These are phyloP conservation scores for Axinella damicornis DNA, from an alignment of 37 sponge, comb jelly and placozoan species.

Conservation along the genomic window DNA sequence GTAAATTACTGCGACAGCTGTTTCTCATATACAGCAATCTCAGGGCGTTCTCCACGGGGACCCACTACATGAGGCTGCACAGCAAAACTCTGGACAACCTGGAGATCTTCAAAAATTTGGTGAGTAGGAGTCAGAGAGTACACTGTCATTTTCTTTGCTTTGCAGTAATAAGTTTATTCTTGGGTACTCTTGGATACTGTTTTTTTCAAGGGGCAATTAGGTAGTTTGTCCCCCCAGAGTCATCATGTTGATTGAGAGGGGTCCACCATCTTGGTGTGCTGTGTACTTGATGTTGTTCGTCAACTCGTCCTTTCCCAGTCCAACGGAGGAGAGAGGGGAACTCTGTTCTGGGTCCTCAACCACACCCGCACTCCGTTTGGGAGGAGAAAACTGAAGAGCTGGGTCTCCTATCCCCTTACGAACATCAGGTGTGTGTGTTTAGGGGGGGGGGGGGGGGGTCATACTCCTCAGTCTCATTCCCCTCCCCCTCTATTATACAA, in stretches of 20 bases:
- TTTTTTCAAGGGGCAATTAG: no score
- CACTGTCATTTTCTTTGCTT: no score
- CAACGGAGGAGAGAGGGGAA: constrained; percentile 23
- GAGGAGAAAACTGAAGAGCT: constrained; percentile 25
- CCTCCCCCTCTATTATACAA: no score
- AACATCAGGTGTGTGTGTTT: constrained; percentile 21
- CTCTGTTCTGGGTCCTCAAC: constrained; percentile 47
- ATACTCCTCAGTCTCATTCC: no score
- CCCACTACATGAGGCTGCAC: constrained; percentile 43
- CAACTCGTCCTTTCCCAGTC: constrained; percentile 3
- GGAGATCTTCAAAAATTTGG: constrained; percentile 56
- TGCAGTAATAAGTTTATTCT: no score
- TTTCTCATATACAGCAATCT: constrained; percentile 14
- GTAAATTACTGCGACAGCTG: no score
- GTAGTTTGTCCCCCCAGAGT: no score
- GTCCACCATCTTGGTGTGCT: no score
- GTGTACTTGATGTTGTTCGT: no score
- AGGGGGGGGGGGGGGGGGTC: no score
- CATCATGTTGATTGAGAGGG: no score
- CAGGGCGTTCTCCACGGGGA: constrained; percentile 24
- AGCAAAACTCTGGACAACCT: constrained; percentile 42
- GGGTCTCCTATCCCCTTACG: constrained; percentile 45
- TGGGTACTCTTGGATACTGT: no score
- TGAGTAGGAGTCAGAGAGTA: not conserved
- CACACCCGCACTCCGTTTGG: constrained; percentile 64